phyloP scores from a whole-genome alignment of 2,797 vertebrate genomes.

The Enteromius radiatus region DNA sequence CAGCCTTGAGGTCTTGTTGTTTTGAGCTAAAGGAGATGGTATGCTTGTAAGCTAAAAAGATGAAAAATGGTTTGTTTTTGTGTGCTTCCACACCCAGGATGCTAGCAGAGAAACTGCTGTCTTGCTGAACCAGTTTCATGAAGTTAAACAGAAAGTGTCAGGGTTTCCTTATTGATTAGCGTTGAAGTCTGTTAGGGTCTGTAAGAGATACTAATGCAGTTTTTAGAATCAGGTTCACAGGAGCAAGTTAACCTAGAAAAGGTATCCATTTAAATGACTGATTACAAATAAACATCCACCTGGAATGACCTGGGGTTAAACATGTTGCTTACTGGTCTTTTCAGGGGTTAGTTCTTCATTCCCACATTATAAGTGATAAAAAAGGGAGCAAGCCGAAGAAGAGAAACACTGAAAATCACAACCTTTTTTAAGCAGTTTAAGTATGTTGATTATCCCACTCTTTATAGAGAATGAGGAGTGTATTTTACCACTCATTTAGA shows the following conservation, averaged over 20 bases:
- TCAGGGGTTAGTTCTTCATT: background rate
- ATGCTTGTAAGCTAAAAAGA: slow-evolving; percentile 13
- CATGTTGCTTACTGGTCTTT: background rate
- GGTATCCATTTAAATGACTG: background rate
- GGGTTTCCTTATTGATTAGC: too few relatives aligned
- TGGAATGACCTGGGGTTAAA: slow-evolving; percentile 2
- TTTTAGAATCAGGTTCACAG: background rate
- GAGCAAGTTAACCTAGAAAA: background rate
- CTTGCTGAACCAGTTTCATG: slow-evolving; percentile 17
- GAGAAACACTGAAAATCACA: background rate
- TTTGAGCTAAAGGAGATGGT: slow-evolving; percentile 6
- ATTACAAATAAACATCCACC: background rate
- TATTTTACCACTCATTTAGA: slow-evolving; percentile 1
- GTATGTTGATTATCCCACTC: background rate
- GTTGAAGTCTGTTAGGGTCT: too few relatives aligned
- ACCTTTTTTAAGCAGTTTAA: background rate
- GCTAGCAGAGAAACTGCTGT: slow-evolving; percentile 10
- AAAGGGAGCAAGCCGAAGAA: background rate
- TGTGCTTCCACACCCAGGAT: slow-evolving; percentile 26
- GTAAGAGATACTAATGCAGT: background rate
- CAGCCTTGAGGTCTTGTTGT: background rate
- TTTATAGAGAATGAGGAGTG: background rate
- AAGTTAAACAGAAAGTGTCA: background rate
- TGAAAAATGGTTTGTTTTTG: slow-evolving; percentile 36
- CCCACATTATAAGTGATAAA: background rate